Percentiles rank a stretch among this genome's conserved stretches.
Conservation (phyloP, 1,140 invertebrate species). For the Aphelenchoides avenae region DNA sequence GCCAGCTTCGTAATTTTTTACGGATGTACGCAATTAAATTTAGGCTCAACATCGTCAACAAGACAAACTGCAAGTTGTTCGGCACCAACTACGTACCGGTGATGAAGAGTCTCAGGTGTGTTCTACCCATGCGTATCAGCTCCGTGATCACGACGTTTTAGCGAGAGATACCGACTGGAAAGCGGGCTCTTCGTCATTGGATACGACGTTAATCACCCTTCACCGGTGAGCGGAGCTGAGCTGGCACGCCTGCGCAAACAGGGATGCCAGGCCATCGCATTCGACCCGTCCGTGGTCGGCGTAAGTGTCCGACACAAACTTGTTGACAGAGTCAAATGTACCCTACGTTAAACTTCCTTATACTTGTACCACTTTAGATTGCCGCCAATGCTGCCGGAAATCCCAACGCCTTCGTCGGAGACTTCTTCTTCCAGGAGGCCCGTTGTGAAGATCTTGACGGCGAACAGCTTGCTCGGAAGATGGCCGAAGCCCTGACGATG, state of each 20-base stretch:
- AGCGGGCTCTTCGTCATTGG: slow-evolving; percentile 20
- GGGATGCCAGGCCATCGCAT: neutral
- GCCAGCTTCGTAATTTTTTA: too few species aligned
- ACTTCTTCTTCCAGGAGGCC: slow-evolving; percentile 21
- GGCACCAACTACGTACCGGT: slow-evolving; percentile 23
- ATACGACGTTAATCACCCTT: slow-evolving; percentile 23
- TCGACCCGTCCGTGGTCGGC: slow-evolving; percentile 28
- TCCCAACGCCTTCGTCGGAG: slow-evolving; percentile 25
- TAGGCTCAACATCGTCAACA: slow-evolving; percentile 22
- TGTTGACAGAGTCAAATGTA: neutral
- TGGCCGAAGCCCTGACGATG: slow-evolving; percentile 16
- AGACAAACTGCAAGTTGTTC: slow-evolving; percentile 17
- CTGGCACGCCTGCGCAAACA: slow-evolving; percentile 10
- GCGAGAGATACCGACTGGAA: too few species aligned
- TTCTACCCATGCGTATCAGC: too few species aligned
- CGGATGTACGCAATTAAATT: slow-evolving; percentile 18
- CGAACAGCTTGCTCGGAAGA: slow-evolving; percentile 15
- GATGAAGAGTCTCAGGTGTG: too few species aligned
- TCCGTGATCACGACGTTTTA: too few species aligned
- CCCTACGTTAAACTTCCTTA: neutral
- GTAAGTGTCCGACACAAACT: neutral
- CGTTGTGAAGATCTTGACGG: slow-evolving; percentile 16
- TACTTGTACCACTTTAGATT: slow-evolving; percentile 24
- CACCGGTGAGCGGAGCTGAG: neutral
- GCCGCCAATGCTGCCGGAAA: slow-evolving; percentile 23